A percentile compares a stretch with the other conserved stretches of the same genome.
phyloP scores from a whole-genome alignment of 2,888 invertebrate genomes.

The Sericinus montela region DNA sequence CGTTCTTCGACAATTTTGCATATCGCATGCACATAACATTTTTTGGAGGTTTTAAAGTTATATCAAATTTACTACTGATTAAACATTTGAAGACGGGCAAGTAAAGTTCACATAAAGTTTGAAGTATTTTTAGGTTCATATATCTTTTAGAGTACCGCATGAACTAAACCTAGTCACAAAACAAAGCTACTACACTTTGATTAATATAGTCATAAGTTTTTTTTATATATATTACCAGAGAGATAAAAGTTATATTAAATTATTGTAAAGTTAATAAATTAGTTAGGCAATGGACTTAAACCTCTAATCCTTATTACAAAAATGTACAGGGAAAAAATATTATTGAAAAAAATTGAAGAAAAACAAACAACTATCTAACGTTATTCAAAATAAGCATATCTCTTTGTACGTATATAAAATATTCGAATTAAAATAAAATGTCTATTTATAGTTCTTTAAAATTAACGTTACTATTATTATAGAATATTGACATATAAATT shows the following conservation, averaged over 20 bases:
- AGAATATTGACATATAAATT: background rate
- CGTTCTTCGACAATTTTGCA: too few relatives aligned
- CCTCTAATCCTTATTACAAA: slow-evolving; percentile 23
- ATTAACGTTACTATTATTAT: background rate
- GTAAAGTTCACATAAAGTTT: too few relatives aligned
- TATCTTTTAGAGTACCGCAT: slow-evolving; percentile 10
- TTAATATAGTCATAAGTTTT: slow-evolving; percentile 17
- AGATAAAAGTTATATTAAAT: slow-evolving; percentile 12
- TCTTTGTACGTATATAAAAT: slow-evolving; percentile 1
- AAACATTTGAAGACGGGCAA: too few relatives aligned
- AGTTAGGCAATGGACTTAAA: slow-evolving; percentile 14
- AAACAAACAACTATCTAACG: background rate
- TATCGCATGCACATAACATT: too few relatives aligned
- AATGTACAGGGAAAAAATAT: slow-evolving; percentile 25
- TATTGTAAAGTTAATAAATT: slow-evolving; percentile 21
- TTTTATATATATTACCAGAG: slow-evolving; percentile 6
- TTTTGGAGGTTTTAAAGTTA: too few relatives aligned
- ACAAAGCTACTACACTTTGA: too few relatives aligned
- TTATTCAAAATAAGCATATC: slow-evolving; percentile 1
- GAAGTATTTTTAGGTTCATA: slow-evolving; percentile 2
- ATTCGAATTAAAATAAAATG: background rate
- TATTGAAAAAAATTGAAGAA: background rate
- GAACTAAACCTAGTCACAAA: slow-evolving; percentile 24
- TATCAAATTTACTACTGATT: too few relatives aligned
- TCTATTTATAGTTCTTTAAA: slow-evolving; percentile 4